These are phyloP conservation scores for Semaprochilodus insignis DNA, from an alignment of 2,797 vertebrate species.

Conservation along the genomic window DNA sequence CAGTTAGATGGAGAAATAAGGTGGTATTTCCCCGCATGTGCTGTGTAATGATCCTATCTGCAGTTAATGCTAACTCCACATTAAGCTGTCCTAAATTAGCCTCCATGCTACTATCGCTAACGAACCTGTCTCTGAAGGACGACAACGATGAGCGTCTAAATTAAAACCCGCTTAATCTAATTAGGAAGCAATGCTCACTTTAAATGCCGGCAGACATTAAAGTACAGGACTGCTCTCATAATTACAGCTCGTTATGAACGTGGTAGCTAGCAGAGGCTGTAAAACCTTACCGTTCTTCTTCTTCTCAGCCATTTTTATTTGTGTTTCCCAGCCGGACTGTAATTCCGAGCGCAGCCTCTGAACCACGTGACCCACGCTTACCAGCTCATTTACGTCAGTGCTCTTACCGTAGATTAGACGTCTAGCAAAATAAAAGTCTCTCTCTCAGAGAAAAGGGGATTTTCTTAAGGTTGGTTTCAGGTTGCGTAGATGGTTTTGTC, in stretches of 20 bases:
- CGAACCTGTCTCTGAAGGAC: constrained; percentile 1
- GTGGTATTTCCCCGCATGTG: not conserved
- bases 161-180: not conserved
- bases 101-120: not conserved
- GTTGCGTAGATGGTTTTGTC: too few relatives aligned
- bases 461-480: too few relatives aligned
- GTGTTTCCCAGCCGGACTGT: constrained; percentile 52
- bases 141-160: not conserved
- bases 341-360: constrained; percentile 6
- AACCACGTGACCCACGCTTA: constrained; percentile 16
- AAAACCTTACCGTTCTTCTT: constrained; percentile 61
- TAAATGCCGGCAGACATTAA: not conserved
- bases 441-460: too few relatives aligned
- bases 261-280: not conserved
- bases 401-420: not conserved
- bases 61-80: not conserved
- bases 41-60: not conserved
- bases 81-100: not conserved
- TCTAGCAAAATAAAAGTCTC: not conserved
- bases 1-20: not conserved
- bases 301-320: constrained; percentile 61
- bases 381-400: not conserved
- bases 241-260: not conserved
- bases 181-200: not conserved
- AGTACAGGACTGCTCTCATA: too few relatives aligned